A percentile compares a stretch with the other conserved stretches of the same genome.
Evolutionary conservation across 2,113 vertebrate species (phyloP).

Genomic region (Channa maculata): DNA sequence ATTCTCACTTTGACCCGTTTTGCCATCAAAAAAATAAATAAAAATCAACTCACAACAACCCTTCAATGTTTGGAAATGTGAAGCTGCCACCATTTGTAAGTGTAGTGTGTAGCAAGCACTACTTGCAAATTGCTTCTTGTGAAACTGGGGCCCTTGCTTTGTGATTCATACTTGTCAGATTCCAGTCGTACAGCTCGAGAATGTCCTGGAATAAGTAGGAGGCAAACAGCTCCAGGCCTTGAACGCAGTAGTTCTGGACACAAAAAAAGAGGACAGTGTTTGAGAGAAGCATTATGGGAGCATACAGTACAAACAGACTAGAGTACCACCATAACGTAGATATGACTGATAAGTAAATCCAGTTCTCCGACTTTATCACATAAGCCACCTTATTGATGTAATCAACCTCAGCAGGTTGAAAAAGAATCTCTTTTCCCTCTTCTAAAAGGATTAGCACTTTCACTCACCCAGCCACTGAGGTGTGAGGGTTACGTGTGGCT

Average conservation of each 20-base stretch:
- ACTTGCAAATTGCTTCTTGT: not conserved
- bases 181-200: conserved; percentile 98
- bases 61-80: too few species aligned
- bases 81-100: too few species aligned
- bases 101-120: not conserved
- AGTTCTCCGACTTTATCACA: conserved; percentile 52
- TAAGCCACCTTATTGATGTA: conserved; percentile 57
- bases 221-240: conserved; percentile 94
- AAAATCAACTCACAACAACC: too few species aligned
- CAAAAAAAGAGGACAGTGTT: conserved; percentile 4
- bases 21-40: too few species aligned
- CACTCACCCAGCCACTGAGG: conserved; percentile 45
- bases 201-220: conserved; percentile 95
- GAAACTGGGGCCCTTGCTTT: not conserved
- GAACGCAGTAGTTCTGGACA: conserved; percentile 95
- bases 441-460: conserved; percentile 65
- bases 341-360: conserved; percentile 63
- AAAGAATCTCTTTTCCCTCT: conserved; percentile 42
- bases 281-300: not conserved
- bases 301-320: not conserved
- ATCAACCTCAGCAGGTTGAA: conserved; percentile 48
- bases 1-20: too few species aligned
- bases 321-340: conserved; percentile 26
- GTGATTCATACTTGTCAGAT: conserved; percentile 88
- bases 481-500: conserved; percentile 57